Evolutionary conservation across 2,888 invertebrate genomes (phyloP).

Genomic region (Drosophila nigricruria): DNA sequence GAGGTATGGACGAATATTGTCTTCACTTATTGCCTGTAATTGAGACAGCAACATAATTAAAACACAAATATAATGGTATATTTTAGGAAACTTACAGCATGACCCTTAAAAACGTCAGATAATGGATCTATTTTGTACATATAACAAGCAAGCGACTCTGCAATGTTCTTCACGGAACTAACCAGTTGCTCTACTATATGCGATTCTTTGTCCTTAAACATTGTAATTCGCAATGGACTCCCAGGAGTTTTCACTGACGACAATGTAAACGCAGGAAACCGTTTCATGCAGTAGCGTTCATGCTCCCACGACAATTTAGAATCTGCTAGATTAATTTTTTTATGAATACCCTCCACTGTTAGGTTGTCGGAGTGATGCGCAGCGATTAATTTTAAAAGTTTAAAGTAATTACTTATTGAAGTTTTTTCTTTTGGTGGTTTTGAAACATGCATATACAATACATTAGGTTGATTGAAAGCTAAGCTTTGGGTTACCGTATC

Average conservation of each 20-base stretch:
- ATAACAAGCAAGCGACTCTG: constrained; percentile 93
- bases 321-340: constrained; percentile 98
- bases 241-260: constrained; percentile 88
- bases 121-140: constrained; percentile 89
- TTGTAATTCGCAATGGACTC: constrained; percentile 82
- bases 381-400: constrained; percentile 88
- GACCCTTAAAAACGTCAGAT: constrained; percentile 90
- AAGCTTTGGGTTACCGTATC: constrained; percentile 91
- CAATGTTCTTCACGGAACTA: constrained; percentile 90
- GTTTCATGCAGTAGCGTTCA: constrained; percentile 96
- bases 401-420: constrained; percentile 89
- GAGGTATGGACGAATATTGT: constrained; percentile 91
- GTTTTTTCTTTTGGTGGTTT: constrained; percentile 96
- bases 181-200: constrained; percentile 71
- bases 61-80: not conserved
- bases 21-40: constrained; percentile 90
- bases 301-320: constrained; percentile 97
- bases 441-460: constrained; percentile 95
- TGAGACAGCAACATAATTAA: not conserved
- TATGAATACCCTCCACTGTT: constrained; percentile 91
- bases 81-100: constrained; percentile 88
- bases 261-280: constrained; percentile 96
- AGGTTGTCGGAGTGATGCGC: constrained; percentile 85
- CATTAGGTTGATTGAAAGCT: constrained; percentile 37
- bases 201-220: constrained; percentile 80